Conservation (phyloP, 53 echinoderm and acorn worm genomes). For the Stichopus horrens region DNA sequence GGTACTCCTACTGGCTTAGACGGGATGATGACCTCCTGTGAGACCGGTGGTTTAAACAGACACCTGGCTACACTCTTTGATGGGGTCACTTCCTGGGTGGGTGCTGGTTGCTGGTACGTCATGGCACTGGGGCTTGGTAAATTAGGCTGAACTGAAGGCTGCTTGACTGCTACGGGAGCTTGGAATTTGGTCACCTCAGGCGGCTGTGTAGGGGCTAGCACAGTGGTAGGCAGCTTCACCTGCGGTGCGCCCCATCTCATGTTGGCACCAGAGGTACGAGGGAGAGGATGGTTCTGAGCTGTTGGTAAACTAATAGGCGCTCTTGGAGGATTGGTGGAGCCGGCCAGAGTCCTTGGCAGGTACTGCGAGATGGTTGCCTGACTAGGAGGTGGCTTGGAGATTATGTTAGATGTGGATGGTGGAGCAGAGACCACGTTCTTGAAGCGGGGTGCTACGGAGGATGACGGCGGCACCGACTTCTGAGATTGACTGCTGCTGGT, state of each 20-base stretch:
- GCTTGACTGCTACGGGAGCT: constrained; percentile 12
- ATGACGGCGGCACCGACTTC: constrained; percentile 20
- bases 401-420: constrained; percentile 50
- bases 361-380: constrained; percentile 54
- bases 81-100: constrained; percentile 37
- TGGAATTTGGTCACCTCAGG: constrained; percentile 17
- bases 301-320: constrained; percentile 45
- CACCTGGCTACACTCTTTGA: constrained; percentile 40
- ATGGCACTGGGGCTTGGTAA: constrained; percentile 19
- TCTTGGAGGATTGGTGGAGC: constrained; percentile 14
- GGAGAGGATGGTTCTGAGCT: constrained; percentile 40
- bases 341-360: constrained; percentile 44
- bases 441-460: constrained; percentile 39
- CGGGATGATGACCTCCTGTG: constrained; percentile 18
- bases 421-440: constrained; percentile 47
- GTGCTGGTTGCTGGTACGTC: constrained; percentile 22
- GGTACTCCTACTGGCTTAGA: neutral
- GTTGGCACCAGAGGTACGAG: constrained; percentile 35
- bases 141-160: neutral
- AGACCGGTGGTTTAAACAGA: constrained; percentile 15
- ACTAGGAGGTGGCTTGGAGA: constrained; percentile 67
- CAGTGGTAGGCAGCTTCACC: constrained; percentile 24
- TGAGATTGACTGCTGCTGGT: neutral
- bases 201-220: constrained; percentile 8
- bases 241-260: constrained; percentile 52